Evolutionary conservation across 2,888 invertebrate genomes (phyloP).

Genomic region (Pteria penguin): DNA sequence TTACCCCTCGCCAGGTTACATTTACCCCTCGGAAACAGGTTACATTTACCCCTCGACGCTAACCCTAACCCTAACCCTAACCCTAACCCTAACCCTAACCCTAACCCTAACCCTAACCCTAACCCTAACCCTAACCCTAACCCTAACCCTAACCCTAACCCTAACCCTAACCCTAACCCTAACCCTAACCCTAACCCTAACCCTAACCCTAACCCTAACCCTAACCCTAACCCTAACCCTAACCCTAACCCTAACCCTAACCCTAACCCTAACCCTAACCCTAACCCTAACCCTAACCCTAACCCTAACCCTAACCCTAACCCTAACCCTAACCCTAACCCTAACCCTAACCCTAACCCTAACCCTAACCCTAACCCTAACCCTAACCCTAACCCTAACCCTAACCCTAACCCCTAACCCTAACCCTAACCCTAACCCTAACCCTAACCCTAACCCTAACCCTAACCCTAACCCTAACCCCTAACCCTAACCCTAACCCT

Average conservation of each 20-base stretch:
- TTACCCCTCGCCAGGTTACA: too few species aligned
- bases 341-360: slow-evolving; percentile 3
- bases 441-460: slow-evolving; percentile 19
- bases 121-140: slow-evolving; percentile 10
- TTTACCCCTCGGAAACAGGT: too few species aligned
- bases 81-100: slow-evolving; percentile 28
- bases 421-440: too few species aligned
- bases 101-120: slow-evolving; percentile 26
- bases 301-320: slow-evolving; percentile 24
- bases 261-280: slow-evolving; percentile 33
- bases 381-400: slow-evolving; percentile 6
- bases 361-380: slow-evolving; percentile 8
- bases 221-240: slow-evolving; percentile 24
- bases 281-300: slow-evolving; percentile 20
- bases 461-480: too few species aligned
- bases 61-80: too few species aligned
- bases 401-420: too few species aligned
- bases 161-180: slow-evolving; percentile 27
- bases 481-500: too few species aligned
- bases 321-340: slow-evolving; percentile 20
- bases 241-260: slow-evolving; percentile 26
- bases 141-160: slow-evolving; percentile 12
- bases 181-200: slow-evolving; percentile 30
- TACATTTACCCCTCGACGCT: too few species aligned
- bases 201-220: slow-evolving; percentile 26